Base-by-base conservation (phyloP, 2,113 vertebrate genomes). In the Lucifuga dentata region DNA sequence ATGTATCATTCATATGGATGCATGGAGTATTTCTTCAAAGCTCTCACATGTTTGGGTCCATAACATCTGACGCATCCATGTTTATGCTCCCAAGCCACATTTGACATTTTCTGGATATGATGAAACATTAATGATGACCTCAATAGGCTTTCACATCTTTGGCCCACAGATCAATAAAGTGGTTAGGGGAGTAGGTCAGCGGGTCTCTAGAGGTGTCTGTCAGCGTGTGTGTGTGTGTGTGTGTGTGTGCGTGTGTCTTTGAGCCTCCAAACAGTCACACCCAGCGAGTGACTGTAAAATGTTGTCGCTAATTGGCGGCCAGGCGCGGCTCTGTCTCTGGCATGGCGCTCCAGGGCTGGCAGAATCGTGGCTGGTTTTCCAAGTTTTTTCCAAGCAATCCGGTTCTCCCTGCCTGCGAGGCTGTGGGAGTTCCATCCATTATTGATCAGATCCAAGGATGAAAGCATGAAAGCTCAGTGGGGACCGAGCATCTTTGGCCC, bases 51-150 rank as follows among this genome's bases (percentile, higher is more conserved):
- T 87, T 86, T 84, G 76, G 78, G 83, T 75, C 86, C 81, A 82
- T 79, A 84, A 84, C 85, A 86, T 91, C 86, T 86, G 81, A 90
- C 10, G 68, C 66, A 40, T 83, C 78, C 81, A 64, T 90, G 88
- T 89, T 89, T 88, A 81, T 40, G 78, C 80, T 89, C 78, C 82
- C 84, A 68, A 85, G 86, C 83, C 72, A 67, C 86, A 88, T 88
- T 88, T 90, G 88, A 89, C 82, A 91, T 90, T 90, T 91, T 89
- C 86, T 91, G 69, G 77, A 89, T 80, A 83, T 80, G 83, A 90
- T 91, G 86, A 89, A 92, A 88, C 85, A 90, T 90, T 90, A 90
- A 90, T 89, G 88, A 88, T 77, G 88, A 87, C 91, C 87, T 90
- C 87, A 87, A 92, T 90, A 90, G 85, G 85, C 88, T 90, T 87